A percentile compares a stretch with the other conserved stretches of the same genome.
Evolutionary conservation across 2,797 vertebrate genomes (phyloP).

Genomic region (Sebastes matsubarae): DNA sequence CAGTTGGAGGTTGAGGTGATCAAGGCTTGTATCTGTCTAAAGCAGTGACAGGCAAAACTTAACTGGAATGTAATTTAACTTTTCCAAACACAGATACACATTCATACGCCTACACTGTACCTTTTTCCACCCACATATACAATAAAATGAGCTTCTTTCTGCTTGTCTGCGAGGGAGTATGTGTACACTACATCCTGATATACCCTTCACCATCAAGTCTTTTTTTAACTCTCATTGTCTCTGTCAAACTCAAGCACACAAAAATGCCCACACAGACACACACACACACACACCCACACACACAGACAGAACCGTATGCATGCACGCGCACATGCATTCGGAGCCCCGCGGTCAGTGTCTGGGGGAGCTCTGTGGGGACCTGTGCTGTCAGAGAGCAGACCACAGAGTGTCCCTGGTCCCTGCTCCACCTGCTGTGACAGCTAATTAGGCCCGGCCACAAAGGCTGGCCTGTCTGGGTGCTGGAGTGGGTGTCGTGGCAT

Average conservation of each 20-base stretch:
- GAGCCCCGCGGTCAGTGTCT: slow-evolving; percentile 45
- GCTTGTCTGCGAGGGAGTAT: slow-evolving; percentile 25
- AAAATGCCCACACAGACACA: slow-evolving; percentile 8
- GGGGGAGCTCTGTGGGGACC: slow-evolving; percentile 63
- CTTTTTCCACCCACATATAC: slow-evolving; percentile 28
- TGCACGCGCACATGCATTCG: neutral
- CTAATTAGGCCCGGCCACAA: slow-evolving; percentile 79
- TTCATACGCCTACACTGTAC: neutral
- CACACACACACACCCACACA: neutral
- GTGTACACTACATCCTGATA: slow-evolving; percentile 37
- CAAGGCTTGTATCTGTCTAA: slow-evolving; percentile 1
- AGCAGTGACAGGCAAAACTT: slow-evolving; percentile 35
- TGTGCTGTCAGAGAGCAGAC: slow-evolving; percentile 74
- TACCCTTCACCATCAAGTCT: slow-evolving; percentile 34
- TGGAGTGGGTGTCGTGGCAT: slow-evolving; percentile 68
- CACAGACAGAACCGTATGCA: neutral
- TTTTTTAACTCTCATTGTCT: neutral
- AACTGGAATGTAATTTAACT: slow-evolving; percentile 57
- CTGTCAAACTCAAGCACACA: slow-evolving; percentile 19
- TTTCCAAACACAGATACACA: slow-evolving; percentile 31
- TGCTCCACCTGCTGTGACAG: slow-evolving; percentile 80
- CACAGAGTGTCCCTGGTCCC: slow-evolving; percentile 57
- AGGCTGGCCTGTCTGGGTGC: slow-evolving; percentile 70
- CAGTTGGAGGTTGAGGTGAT: neutral
- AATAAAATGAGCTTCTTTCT: slow-evolving; percentile 27